Percentiles rank a stretch among this genome's conserved stretches.
Evolutionary conservation across 1,140 invertebrate species (phyloP).

Genomic region (Augochlora pura): DNA sequence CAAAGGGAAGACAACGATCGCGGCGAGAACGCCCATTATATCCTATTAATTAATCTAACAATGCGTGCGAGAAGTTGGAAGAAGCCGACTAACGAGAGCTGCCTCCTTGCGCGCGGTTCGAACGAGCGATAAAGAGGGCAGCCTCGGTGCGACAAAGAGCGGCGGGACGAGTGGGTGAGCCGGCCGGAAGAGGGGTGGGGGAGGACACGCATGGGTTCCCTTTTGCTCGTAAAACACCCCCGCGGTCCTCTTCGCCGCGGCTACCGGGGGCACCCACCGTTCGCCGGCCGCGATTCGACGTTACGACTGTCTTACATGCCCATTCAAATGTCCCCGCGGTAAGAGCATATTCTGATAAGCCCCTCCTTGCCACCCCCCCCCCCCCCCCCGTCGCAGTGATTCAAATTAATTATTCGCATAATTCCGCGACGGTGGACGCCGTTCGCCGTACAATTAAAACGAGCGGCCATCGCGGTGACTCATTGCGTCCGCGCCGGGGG

Average conservation of each 20-base stretch:
- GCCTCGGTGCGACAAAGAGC: background rate
- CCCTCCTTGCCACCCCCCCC: constrained; percentile 35
- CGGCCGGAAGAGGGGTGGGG: background rate
- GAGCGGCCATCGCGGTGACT: background rate
- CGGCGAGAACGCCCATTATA: constrained; percentile 55
- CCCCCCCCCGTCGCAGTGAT: constrained; percentile 48
- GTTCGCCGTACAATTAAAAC: constrained; percentile 51
- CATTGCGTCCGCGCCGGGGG: background rate
- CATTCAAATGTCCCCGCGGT: constrained; percentile 66
- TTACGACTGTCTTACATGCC: constrained; percentile 49
- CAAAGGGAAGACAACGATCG: constrained; percentile 48
- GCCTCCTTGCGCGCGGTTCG: constrained; percentile 14
- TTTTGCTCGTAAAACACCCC: constrained; percentile 64
- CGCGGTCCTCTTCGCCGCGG: constrained; percentile 27
- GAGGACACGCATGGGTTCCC: constrained; percentile 38
- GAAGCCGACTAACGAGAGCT: constrained; percentile 58
- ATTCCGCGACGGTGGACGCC: constrained; percentile 22
- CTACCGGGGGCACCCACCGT: background rate
- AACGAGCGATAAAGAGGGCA: background rate
- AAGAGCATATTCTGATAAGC: constrained; percentile 63
- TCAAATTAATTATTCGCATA: constrained; percentile 74
- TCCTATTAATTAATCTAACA: constrained; percentile 67
- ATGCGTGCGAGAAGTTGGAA: constrained; percentile 59
- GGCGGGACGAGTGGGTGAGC: background rate
- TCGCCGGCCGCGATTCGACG: constrained; percentile 40